Base-by-base conservation (phyloP, 2,797 vertebrate species). In the Gallirallus australis region DNA sequence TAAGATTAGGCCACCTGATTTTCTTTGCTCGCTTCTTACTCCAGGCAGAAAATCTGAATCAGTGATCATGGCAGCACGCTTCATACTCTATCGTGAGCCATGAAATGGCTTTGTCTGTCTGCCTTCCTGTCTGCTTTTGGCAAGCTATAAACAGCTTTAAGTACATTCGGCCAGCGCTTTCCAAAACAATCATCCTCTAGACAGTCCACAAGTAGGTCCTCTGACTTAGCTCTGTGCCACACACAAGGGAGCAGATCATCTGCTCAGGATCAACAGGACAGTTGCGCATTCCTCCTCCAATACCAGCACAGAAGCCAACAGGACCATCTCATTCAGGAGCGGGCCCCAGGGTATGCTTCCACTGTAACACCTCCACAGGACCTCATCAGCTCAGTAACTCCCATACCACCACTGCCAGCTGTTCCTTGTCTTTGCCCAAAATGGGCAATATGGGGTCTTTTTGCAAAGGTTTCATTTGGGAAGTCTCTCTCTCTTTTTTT, bases 321-420 rank as follows among this genome's bases (percentile, higher is more conserved):
- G 52, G 31, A 23, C 8, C 73, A 5, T 1, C 3, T 0, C 11
- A 1, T 0, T 7, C 53, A 24, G 1, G 27, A 75, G 35, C n/a
- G 2, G 56, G 12, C 24, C 65, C 50, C 0, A 0, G 56, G 9
- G 8, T 3, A 12, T 9, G 17, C 57, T 30, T 8, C 3, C n/a
- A 28, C 40, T n/a, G 20, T 3, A 39, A 19, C 64, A n/a, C 40
- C 56, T 11, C 40, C 57, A 28, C 1, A 2, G 4, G 10, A 27
- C 24, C 68, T 11, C 57, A 53, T 2, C 82, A 82, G 16, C 30
- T 16, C 61, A 3, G 20, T 11, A 27, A 10, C 54, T 39, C 33
- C 16, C 0, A 6, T 18, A n/a, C 21, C 57, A 48, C 33, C 39
- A 10, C 24, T 3, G 1, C 8, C 54, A 37, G 4, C 21, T 19